Percentiles rank a stretch among this genome's conserved stretches.
Conservation (phyloP, 92 coral and sea anemone genomes). For the Parazoanthus darwini region DNA sequence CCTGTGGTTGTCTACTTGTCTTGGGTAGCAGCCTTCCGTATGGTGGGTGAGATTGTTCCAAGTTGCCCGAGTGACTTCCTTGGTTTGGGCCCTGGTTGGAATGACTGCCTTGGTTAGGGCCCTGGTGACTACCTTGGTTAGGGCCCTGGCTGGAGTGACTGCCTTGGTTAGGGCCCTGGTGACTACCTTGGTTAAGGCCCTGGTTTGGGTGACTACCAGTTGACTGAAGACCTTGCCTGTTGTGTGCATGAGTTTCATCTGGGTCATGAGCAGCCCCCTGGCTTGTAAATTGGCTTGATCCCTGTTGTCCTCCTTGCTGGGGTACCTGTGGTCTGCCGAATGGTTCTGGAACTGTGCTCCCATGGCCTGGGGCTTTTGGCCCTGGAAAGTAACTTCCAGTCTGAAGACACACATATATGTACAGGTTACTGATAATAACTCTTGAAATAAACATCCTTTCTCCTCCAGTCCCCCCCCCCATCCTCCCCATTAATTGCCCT, state of each 20-base stretch:
- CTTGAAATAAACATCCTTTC: too few relatives aligned
- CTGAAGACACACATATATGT: not conserved
- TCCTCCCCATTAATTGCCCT: too few relatives aligned
- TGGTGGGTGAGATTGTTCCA: conserved; percentile 22
- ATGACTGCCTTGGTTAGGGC: not conserved
- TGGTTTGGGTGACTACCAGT: conserved; percentile 24
- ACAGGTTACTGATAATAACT: too few relatives aligned
- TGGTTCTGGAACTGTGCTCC: conserved; percentile 11
- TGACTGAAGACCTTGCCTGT: not conserved
- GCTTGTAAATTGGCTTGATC: not conserved
- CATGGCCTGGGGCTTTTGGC: not conserved
- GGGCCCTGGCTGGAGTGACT: conserved; percentile 19
- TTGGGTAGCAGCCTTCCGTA: conserved; percentile 5
- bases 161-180: not conserved
- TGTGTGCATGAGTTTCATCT: not conserved
- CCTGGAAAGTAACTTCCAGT: conserved; percentile 18
- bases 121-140: conserved; percentile 17
- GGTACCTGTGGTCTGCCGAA: conserved; percentile 3
- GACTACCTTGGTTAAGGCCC: conserved; percentile 2
- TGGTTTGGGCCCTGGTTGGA: conserved; percentile 26
- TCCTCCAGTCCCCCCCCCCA: too few relatives aligned
- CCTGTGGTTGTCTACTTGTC: conserved; percentile 31
- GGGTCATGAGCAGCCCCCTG: conserved; percentile 14
- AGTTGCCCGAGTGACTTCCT: not conserved
- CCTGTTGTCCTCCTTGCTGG: conserved; percentile 17